These are phyloP conservation scores for Batillaria attramentaria DNA, from an alignment of 1,140 invertebrate genomes.

Conservation along the genomic window DNA sequence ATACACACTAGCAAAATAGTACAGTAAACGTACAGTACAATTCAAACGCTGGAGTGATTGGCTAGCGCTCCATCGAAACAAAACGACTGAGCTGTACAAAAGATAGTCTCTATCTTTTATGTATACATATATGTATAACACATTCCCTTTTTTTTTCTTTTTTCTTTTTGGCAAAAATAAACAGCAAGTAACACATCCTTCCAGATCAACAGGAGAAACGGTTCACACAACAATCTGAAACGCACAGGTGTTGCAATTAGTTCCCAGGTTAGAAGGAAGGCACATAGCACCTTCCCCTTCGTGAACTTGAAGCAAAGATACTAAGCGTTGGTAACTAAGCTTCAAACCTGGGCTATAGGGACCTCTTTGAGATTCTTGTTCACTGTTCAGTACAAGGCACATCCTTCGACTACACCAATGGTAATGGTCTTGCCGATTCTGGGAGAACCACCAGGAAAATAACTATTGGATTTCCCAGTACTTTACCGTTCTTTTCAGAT, in stretches of 20 bases:
- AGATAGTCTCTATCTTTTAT: neutral
- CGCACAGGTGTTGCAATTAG: neutral
- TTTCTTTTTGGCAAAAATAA: neutral
- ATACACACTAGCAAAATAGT: constrained; percentile 2
- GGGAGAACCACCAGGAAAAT: constrained; percentile 15
- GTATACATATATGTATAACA: neutral
- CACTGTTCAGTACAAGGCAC: constrained; percentile 30
- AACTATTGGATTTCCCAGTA: neutral
- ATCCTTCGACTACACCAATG: constrained; percentile 17
- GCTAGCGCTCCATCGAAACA: too few species aligned
- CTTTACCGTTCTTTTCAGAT: neutral
- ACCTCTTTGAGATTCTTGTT: constrained; percentile 31
- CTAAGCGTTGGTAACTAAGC: neutral
- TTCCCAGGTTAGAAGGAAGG: neutral
- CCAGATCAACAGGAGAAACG: neutral
- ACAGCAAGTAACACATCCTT: neutral
- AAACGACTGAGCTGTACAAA: too few species aligned
- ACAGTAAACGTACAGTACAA: neutral
- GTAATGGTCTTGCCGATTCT: neutral
- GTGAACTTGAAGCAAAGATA: neutral
- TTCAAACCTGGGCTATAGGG: neutral
- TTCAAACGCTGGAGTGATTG: too few species aligned
- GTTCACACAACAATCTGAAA: neutral
- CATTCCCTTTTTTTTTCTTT: neutral
- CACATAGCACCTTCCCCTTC: neutral